These are phyloP conservation scores for Percina caprodes DNA, from an alignment of 2,113 vertebrate genomes.

Conservation along the genomic window DNA sequence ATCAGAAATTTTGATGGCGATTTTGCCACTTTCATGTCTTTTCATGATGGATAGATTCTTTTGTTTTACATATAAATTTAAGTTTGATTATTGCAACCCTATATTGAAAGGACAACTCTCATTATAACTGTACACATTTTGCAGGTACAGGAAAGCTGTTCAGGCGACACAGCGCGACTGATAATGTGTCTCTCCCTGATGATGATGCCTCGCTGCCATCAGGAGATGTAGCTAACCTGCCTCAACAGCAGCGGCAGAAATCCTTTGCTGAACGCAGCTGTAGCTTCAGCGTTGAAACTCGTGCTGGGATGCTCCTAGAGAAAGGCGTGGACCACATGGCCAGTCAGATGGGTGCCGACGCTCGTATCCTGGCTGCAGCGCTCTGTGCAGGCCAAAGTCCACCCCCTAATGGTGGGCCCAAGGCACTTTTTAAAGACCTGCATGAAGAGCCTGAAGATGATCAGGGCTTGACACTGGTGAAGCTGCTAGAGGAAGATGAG, in stretches of 20 bases:
- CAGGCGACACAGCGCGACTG: conserved; percentile 81
- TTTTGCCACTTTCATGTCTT: not conserved
- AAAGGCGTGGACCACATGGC: conserved; percentile 91
- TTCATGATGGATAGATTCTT: fast-evolving
- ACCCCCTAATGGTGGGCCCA: conserved; percentile 46
- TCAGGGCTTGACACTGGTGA: conserved; percentile 55
- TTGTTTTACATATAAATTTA: not conserved
- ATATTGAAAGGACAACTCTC: not conserved
- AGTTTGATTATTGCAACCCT: not conserved
- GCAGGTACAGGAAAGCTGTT: conserved; percentile 82
- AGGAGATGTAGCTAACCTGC: conserved; percentile 80
- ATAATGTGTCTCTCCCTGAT: conserved; percentile 82
- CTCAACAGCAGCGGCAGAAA: conserved; percentile 90
- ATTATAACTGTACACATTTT: not conserved
- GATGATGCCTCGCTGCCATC: conserved; percentile 60
- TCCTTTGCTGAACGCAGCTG: conserved; percentile 93
- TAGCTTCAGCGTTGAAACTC: conserved; percentile 94
- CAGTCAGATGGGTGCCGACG: conserved; percentile 94
- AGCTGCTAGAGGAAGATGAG: conserved; percentile 70
- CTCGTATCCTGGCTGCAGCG: conserved; percentile 93
- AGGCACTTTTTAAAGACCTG: conserved; percentile 79
- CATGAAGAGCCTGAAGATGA: conserved; percentile 73
- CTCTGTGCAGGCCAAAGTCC: conserved; percentile 82
- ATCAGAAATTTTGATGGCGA: not conserved
- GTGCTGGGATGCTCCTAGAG: conserved; percentile 92